These are phyloP conservation scores for Pterocles orientalis DNA, from an alignment of 2,113 vertebrate species.

Conservation along the genomic window DNA sequence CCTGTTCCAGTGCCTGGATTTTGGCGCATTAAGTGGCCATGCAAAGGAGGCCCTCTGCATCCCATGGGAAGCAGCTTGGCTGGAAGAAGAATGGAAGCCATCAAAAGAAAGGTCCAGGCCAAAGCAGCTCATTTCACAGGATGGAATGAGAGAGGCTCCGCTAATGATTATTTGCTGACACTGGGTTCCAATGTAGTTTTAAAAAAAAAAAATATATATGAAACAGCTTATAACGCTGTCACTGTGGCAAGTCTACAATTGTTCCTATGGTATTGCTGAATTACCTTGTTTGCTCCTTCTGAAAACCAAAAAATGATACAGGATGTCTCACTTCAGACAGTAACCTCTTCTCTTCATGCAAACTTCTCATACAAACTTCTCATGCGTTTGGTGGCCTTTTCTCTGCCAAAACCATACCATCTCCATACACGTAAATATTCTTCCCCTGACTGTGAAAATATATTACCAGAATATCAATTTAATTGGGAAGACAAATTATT, in stretches of 20 bases:
- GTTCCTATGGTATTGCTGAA: neutral
- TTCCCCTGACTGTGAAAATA: neutral
- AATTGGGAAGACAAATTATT: neutral
- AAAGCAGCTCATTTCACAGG: neutral
- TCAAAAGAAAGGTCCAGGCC: neutral
- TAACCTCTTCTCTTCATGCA: neutral
- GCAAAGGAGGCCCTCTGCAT: neutral
- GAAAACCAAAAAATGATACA: neutral
- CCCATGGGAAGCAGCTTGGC: neutral
- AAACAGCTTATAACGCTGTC: neutral
- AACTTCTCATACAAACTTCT: neutral
- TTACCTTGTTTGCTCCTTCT: neutral
- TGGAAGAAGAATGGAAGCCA: neutral
- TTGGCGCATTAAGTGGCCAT: accelerated
- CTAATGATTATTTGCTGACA: neutral
- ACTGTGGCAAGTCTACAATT: neutral
- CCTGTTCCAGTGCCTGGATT: neutral
- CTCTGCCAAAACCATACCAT: neutral
- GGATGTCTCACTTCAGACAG: neutral
- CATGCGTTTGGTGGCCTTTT: neutral
- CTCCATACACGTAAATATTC: neutral
- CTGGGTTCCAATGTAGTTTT: neutral
- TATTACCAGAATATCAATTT: neutral
- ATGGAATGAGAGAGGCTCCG: neutral
- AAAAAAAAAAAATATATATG: neutral